A percentile compares a stretch with the other conserved stretches of the same genome.
Evolutionary conservation across 2,113 vertebrate genomes (phyloP).

Genomic region (Burhinus bistriatus): DNA sequence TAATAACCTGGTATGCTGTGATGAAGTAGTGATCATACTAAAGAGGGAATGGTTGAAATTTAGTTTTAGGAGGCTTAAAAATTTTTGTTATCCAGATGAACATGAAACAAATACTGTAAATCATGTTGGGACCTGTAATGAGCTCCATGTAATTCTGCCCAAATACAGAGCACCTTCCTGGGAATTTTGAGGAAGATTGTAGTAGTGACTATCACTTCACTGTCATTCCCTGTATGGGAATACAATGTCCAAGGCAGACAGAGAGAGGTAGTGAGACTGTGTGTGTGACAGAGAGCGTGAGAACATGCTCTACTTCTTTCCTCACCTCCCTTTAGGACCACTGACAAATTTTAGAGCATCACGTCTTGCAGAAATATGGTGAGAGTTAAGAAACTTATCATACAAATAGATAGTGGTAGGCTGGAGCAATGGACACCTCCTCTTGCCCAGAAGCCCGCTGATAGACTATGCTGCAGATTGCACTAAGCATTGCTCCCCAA

Average conservation of each 20-base stretch:
- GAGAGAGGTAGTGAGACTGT: neutral
- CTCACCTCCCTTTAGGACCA: neutral
- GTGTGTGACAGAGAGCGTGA: neutral
- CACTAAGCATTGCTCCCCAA: neutral
- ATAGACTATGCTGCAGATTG: neutral
- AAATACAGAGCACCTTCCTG: neutral
- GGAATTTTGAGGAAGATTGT: neutral
- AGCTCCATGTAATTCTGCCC: neutral
- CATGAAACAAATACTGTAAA: neutral
- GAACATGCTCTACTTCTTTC: neutral
- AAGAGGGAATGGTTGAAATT: neutral
- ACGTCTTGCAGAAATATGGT: neutral
- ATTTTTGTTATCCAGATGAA: neutral
- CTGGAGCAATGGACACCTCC: neutral
- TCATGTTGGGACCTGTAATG: neutral
- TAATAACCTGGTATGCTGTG: neutral
- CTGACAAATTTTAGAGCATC: neutral
- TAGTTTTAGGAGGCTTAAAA: neutral
- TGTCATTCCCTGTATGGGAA: neutral
- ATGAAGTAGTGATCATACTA: neutral
- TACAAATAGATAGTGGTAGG: too few species aligned
- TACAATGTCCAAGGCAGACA: neutral
- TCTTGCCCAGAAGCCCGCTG: neutral
- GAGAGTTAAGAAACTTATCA: neutral
- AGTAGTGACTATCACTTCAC: neutral